Base-by-base conservation (phyloP, 2,797 vertebrate species). In the Peromyscus eremicus region DNA sequence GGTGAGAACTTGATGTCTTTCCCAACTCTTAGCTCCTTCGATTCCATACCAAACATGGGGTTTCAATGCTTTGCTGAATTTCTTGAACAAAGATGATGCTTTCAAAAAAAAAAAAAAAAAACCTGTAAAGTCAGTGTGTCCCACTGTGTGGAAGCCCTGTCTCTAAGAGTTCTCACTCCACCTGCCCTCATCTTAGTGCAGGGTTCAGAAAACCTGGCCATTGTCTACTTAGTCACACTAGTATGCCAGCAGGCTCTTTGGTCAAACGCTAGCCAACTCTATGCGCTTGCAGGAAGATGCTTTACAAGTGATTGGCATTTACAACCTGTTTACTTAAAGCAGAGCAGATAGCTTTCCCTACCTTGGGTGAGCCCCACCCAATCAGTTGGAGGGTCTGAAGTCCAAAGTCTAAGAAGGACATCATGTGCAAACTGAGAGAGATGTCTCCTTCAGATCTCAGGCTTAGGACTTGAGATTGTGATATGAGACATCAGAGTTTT, bases 41-140 rank as follows among this genome's bases (percentile, higher is more conserved):
- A 68, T 27, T 57, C 82, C 46, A 37, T 32, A 17, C 40, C 43
- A 8, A 17, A 29, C 52, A 70, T 37, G 1, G 11, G 3, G 12
- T 55, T 88, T 77, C 34, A 64, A 68, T 40, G 49, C 46, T 80
- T 71, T 64, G 62, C 34, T 68, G 55, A 84, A 75, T 91, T 92
- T 64, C 13, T 86, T 55, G 49, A 92, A 62, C 52, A 90, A 92
- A 83, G 46, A 17, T 70, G 55, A 82, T 55, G 1, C 3, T 95
- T 77, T 8, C 0, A 62, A 85, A 95, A 93, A 89, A 19, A 17
- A 3, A 46, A 46, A 62, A 23, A 60, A 60, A 60, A 2, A 57
- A 21, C 5, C 55, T 23, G 40, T 49, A 79, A 34, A 92, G 27
- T 9, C 29, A 37, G n/a, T 17, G 57, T 68, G 34, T 68, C 34